Base-by-base conservation (phyloP, 2,888 invertebrate species). In the Lithosia quadra region DNA sequence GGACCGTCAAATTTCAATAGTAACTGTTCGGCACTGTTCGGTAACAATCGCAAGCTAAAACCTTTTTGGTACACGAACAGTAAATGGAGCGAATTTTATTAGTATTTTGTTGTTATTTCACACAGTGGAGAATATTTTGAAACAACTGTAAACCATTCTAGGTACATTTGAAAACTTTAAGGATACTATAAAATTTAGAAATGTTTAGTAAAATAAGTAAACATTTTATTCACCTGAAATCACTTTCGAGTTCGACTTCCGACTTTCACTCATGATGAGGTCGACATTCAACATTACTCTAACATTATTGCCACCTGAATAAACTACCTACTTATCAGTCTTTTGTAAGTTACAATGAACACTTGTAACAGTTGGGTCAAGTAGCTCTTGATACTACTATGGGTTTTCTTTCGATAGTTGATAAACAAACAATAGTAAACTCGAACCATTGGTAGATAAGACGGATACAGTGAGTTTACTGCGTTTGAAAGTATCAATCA, bases 1-100 rank as follows among this genome's bases (percentile, higher is more conserved):
- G 60, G 28, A 67, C 66, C 65, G 63, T 53, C 61, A 57, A 60
- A 64, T 68, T 78, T 74, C 73, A 75, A 73, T 68, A 65, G 75
- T 66, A 62, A 71, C 69, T 67, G 72, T 67, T 69, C 24, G 53
- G 62, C 43, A 71, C 69, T 67, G 72, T 67, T 69, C 24, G 53
- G 62, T 39, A 34, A 33, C 57, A 65, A 69, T 11, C 61, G 33
- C 24, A 59, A 10, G 39, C 34, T 18, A 22, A 71, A 66, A 63
- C 28, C 63, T 69, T 74, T 73, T 75, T 60, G 56, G 43, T 63
- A 71, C 58, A 58, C 59, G 28, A 39, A 60, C 28, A 53, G 63
- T 55, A 34, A 59, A 62, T 69, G 28, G 49, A 65, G 57, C 28
- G n/a, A 61, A 61, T 71, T 53, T 68, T 49, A 68, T 63, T 55